Base-by-base conservation (phyloP, 1,140 invertebrate genomes). In the Battus philenor region DNA sequence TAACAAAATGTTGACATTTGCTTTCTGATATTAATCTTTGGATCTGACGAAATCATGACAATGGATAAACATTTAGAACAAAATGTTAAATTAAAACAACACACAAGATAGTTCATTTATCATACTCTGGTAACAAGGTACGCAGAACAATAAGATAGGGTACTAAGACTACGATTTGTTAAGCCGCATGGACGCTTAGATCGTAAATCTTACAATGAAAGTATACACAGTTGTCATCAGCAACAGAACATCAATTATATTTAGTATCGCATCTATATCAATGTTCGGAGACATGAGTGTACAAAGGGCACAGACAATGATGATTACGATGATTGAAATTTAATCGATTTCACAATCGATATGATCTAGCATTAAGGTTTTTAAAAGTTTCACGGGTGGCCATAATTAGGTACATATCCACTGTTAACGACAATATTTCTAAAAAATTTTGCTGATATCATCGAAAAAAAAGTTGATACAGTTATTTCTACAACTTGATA, bases 401-500 rank as follows among this genome's bases (percentile, higher is more conserved):
- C n/a, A n/a, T n/a, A n/a, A n/a, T n/a, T n/a, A n/a, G n/a, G n/a
- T n/a, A n/a, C n/a, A n/a, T n/a, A n/a, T n/a, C n/a, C n/a, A n/a
- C n/a, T n/a, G n/a, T n/a, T n/a, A n/a, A n/a, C n/a, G n/a, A n/a
- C n/a, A n/a, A n/a, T n/a, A n/a, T n/a, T n/a, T n/a, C n/a, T n/a
- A n/a, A n/a, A n/a, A n/a, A n/a, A n/a, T n/a, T n/a, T n/a, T n/a
- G n/a, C n/a, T n/a, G n/a, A n/a, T n/a, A n/a, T n/a, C n/a, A n/a
- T 4, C 16, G 13, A 26, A 17, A 29, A 29, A 41, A 38, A 27
- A 39, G 17, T 11, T 41, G 38, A 29, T 41, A 41, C 38, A 41
- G 29, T 41, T 41, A 41, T 41, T 41, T 29, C 38, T 41, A 41
- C 38, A 29, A 41, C 38, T 41, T 41, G 53, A 68, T 59, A 58